A percentile compares a stretch with the other conserved stretches of the same genome.
phyloP scores from a whole-genome alignment of 2,113 vertebrate species.

The Bambusicola thoracicus region DNA sequence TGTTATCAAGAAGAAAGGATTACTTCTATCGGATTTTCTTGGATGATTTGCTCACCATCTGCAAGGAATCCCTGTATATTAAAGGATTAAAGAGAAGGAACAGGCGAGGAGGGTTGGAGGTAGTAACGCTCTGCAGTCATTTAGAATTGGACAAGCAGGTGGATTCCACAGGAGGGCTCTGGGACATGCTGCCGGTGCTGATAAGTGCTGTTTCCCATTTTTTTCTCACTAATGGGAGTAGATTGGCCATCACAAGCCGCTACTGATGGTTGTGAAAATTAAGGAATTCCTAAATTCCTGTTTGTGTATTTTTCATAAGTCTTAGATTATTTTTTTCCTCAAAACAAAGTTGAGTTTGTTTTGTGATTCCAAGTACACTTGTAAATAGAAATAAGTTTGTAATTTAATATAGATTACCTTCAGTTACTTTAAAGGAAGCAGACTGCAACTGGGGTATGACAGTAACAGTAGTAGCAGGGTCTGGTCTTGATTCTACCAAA shows the following conservation, averaged over 20 bases:
- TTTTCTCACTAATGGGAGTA: neutral
- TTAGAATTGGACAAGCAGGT: neutral
- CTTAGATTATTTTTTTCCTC: neutral
- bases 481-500: neutral
- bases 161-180: neutral
- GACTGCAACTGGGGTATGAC: neutral
- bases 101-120: neutral
- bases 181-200: neutral
- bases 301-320: neutral
- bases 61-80: neutral
- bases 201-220: neutral
- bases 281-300: neutral
- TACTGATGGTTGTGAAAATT: neutral
- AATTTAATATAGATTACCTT: conserved; percentile 42
- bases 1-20: neutral
- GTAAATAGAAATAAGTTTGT: conserved; percentile 47
- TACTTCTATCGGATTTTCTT: neutral
- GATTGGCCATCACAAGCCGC: neutral
- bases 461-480: neutral
- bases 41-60: neutral
- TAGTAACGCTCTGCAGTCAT: rapidly evolving
- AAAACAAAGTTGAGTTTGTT: neutral
- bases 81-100: neutral
- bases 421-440: conserved; percentile 16
- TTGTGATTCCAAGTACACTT: conserved; percentile 27